Evolutionary conservation across 2,113 vertebrate species (phyloP), one percentile per base, ranked within the genome.

Genomic region (Sinocyclocheilus grahami): DNA sequence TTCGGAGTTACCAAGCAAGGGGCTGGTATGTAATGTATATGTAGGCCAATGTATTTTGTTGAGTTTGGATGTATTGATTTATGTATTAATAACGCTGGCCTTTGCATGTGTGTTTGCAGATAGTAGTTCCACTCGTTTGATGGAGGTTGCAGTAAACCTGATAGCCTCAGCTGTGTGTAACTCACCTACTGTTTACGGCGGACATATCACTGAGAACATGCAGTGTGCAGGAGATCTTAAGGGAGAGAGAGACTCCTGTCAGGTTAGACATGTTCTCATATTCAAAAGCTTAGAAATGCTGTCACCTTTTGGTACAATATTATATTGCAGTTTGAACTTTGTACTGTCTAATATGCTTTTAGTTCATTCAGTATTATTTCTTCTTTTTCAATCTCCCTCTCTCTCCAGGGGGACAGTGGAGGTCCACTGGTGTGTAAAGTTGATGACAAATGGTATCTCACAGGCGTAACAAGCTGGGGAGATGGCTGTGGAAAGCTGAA

Each of bases 381-480:
- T 51, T 46, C 37, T 75, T 27, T 75, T 18, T 63, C 7, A 13
- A 65, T 65, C 7, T 65, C n/a, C 71, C 12, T 71, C 18, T 76
- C 33, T 71, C 83, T 67, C 22, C 69, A 97, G 97, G 96, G 97
- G 0, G 97, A 97, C 94, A 97, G 97, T 0, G 97, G 97, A 1
- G 97, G 97, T 2, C 97, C 97, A 8, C 88, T 97, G 84, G 96
- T 97, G 65, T 97, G 97, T 0, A 91, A 95, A 89, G 92, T 93
- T 20, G 53, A 82, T 0, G 88, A 90, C 10, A 94, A 89, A 79
- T 97, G 96, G 96, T 96, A 95, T 0, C 92, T 97, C 88, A 91
- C 94, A 0, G 97, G 97, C 0, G 92, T 97, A 89, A 97, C 96
- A 2, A 97, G 96, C 84, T 97, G 96, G 96, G 97, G 97, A 10